Evolutionary conservation across 2,888 invertebrate species (phyloP), one percentile per base, ranked within the genome.

Genomic region (Lordiphosa fenestrarum): DNA sequence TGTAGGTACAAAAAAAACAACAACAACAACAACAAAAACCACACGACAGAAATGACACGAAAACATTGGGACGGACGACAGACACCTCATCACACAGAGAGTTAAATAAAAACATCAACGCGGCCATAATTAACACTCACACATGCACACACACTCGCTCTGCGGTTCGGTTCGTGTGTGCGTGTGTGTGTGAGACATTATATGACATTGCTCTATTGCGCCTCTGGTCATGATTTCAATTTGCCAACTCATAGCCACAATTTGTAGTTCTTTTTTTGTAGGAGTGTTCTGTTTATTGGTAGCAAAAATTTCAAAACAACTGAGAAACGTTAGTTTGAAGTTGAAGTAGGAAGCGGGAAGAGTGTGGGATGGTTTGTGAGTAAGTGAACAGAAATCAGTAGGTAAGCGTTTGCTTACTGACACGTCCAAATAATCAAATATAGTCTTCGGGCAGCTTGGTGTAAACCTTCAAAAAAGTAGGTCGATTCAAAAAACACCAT

Each of bases 21-120:
- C 66, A 50, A 38, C 64, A 56, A 15, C 30, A 46, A 19, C 19
- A 23, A n/a, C n/a, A 12, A 19, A 21, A 21, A 49, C 42, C 41
- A 46, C 30, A 44, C 44, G 44, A 44, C 44, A 44, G 33, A 44
- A 13, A 44, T 23, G 44, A 33, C 44, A 44, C 44, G 44, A 44
- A 44, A 44, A 44, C 44, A 44, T 44, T 33, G 44, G 40, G 19
- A 10, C 13, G 9, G 39, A 13, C 13, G 38, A 50, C 30, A 40
- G 39, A 51, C 39, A 40, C 33, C 47, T 50, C 13, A 21, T 44
- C 15, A 33, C 15, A 33, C 41, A 33, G 53, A 40, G 15, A 42
- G 56, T 30, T 55, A 72, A 67, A 77, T 63, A 54, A 73, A 74
- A 66, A 74, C 62, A 73, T 74, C 72, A 74, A 56, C 71, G 59